Evolutionary conservation across 2,888 invertebrate genomes (phyloP).

Genomic region (Julus scanicus): DNA sequence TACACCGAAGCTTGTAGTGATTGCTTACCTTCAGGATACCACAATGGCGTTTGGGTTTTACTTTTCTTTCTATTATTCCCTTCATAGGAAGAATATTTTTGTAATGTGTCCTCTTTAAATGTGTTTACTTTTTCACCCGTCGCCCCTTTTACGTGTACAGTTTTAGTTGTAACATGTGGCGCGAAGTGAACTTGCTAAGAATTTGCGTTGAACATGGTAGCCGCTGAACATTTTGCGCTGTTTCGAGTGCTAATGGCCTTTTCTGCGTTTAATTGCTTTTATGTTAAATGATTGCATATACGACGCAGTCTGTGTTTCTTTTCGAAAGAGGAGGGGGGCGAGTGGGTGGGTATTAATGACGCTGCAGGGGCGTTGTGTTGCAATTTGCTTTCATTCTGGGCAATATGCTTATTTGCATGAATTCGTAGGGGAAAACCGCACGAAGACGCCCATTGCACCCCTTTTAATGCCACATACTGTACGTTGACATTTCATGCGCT

Average conservation of each 20-base stretch:
- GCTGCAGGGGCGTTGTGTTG: background rate
- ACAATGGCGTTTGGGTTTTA: background rate
- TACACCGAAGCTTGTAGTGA: background rate
- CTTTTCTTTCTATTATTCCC: background rate
- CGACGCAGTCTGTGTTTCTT: slow-evolving; percentile 39
- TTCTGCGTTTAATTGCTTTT: slow-evolving; percentile 38
- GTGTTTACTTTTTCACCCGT: background rate
- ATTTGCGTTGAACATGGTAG: slow-evolving; percentile 20
- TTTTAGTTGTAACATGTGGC: slow-evolving; percentile 26
- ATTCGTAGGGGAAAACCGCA: background rate
- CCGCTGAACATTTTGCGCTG: slow-evolving; percentile 22
- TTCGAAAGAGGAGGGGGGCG: background rate
- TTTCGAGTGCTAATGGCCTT: slow-evolving; percentile 42
- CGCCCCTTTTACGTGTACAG: slow-evolving; percentile 9
- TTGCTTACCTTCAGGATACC: background rate
- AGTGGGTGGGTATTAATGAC: slow-evolving; percentile 22
- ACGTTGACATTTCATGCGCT: background rate
- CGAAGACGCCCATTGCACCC: background rate
- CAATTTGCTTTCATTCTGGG: slow-evolving; percentile 5
- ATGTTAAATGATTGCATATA: slow-evolving; percentile 29
- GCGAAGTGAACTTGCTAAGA: slow-evolving; percentile 26
- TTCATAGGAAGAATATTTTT: background rate
- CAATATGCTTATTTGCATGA: slow-evolving; percentile 6
- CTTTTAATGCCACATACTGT: background rate
- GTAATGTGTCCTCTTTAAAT: background rate